A percentile compares a stretch with the other conserved stretches of the same genome.
These are phyloP conservation scores for Metalampra italica DNA, from an alignment of 2,888 invertebrate species.

Conservation along the genomic window DNA sequence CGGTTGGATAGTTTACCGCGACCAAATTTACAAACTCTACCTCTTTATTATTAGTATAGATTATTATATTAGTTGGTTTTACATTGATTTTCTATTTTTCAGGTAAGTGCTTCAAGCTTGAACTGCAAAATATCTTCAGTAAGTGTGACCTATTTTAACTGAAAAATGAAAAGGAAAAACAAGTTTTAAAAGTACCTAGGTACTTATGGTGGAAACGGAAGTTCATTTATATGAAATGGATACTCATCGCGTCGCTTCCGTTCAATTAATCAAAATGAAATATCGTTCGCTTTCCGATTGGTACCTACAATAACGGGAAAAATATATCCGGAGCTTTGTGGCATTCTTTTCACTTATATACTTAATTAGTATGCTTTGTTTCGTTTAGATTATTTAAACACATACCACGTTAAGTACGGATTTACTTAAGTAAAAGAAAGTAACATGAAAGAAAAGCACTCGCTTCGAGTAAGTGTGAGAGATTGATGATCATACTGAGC, in stretches of 20 bases:
- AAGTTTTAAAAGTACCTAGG: neutral
- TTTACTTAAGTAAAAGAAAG: too few relatives aligned
- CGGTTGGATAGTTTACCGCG: too few relatives aligned
- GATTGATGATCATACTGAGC: too few relatives aligned
- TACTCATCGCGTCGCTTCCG: conserved; percentile 17
- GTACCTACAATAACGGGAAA: conserved; percentile 5
- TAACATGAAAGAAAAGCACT: too few relatives aligned
- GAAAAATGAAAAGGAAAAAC: neutral
- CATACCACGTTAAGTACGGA: too few relatives aligned
- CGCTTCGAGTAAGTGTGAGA: too few relatives aligned
- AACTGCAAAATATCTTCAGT: neutral
- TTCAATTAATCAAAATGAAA: conserved; percentile 40
- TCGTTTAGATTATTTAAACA: too few relatives aligned
- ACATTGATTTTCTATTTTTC: neutral
- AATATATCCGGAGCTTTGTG: neutral
- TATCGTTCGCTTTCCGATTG: conserved; percentile 17
- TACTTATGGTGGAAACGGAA: neutral
- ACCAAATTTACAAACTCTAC: too few relatives aligned
- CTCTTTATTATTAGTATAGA: neutral
- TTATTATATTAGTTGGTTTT: neutral
- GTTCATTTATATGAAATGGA: conserved; percentile 16
- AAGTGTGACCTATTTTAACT: neutral
- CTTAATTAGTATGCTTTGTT: too few relatives aligned
- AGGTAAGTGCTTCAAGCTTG: neutral
- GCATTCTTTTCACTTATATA: too few relatives aligned